A percentile compares a stretch with the other conserved stretches of the same genome.
These are phyloP conservation scores for Calephelis virginiensis DNA, from an alignment of 1,140 invertebrate species.

Conservation along the genomic window DNA sequence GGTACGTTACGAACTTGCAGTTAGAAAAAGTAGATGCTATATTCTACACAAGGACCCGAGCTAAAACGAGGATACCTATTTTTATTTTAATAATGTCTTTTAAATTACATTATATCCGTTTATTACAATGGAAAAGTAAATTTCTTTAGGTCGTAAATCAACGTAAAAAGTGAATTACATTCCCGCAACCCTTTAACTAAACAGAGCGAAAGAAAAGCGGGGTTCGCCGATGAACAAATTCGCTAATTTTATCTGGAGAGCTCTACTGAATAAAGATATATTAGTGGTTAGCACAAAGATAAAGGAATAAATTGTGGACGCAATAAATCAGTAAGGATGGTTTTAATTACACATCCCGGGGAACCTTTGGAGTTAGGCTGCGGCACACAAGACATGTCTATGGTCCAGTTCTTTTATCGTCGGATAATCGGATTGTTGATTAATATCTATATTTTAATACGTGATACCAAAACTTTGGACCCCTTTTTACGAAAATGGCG, in stretches of 20 bases:
- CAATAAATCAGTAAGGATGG: constrained; percentile 75
- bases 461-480: too few species aligned
- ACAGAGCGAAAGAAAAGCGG: constrained; percentile 43
- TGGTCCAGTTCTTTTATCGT: not conserved
- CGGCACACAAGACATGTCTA: constrained; percentile 23
- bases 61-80: too few species aligned
- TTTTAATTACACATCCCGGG: constrained; percentile 69
- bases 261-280: constrained; percentile 65
- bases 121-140: constrained; percentile 24
- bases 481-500: too few species aligned
- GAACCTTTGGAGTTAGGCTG: constrained; percentile 40
- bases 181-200: constrained; percentile 56
- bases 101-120: constrained; percentile 1
- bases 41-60: too few species aligned
- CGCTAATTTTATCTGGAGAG: constrained; percentile 69
- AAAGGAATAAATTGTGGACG: constrained; percentile 75
- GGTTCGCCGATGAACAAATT: constrained; percentile 53
- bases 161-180: constrained; percentile 46
- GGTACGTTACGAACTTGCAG: too few species aligned
- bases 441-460: too few species aligned
- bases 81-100: not conserved
- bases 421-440: too few species aligned
- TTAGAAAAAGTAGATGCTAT: too few species aligned
- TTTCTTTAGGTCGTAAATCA: constrained; percentile 38
- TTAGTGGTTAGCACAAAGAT: constrained; percentile 70